Evolutionary conservation across 2,113 vertebrate species (phyloP).

Genomic region (Loxodonta africana): DNA sequence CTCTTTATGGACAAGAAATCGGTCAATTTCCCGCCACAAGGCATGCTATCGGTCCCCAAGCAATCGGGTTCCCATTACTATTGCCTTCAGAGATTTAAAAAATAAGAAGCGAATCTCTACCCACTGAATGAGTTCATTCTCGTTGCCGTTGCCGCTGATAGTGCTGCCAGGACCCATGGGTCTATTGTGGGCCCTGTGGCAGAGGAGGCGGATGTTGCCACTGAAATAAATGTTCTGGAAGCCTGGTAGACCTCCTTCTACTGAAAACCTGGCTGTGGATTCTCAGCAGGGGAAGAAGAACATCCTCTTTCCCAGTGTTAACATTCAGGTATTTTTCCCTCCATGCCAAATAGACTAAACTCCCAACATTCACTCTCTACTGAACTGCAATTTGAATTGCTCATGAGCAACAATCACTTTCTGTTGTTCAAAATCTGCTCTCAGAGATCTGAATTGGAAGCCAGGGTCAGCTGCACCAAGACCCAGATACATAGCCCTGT

Average conservation of each 20-base stretch:
- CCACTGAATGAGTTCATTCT: too few relatives aligned
- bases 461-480: not conserved
- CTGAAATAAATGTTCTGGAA: not conserved
- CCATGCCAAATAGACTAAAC: not conserved
- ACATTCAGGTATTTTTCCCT: not conserved
- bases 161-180: not conserved
- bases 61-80: not conserved
- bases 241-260: not conserved
- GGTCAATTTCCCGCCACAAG: not conserved
- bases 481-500: not conserved
- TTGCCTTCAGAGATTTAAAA: not conserved
- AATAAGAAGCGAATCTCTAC: not conserved
- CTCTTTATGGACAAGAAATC: not conserved
- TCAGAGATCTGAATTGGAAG: not conserved
- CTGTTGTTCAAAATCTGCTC: not conserved
- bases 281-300: not conserved
- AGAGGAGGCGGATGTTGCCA: rapidly evolving
- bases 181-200: not conserved
- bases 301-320: not conserved
- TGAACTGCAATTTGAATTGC: not conserved
- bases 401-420: not conserved
- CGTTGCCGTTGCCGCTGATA: not conserved
- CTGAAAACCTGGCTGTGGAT: not conserved
- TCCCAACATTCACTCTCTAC: not conserved
- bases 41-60: not conserved